Base-by-base conservation (phyloP, 2,113 vertebrate genomes). In the Dolichallabes microphthalmus region DNA sequence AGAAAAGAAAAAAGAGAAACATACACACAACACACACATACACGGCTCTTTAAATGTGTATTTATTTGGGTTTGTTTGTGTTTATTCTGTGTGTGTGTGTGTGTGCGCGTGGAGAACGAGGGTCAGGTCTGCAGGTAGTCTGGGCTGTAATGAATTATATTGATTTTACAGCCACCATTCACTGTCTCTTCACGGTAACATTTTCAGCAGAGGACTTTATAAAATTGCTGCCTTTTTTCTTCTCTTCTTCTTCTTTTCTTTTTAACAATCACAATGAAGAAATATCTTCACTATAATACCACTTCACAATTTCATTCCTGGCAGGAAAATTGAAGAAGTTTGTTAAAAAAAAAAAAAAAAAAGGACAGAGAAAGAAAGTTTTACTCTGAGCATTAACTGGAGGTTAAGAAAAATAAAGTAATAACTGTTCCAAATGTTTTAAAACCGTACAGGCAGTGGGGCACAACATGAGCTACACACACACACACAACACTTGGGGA, bases 111-210 rank as follows among this genome's bases (percentile, higher is more conserved):
- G n/a, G 3, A 82, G 87, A 87, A 83, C 19, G 30, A 85, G 88
- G 94, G 93, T 94, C 93, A 93, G 74, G 86, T 82, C 76, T 87
- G 88, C 86, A 93, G 91, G 88, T 91, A 92, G 90, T 90, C 91
- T 86, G 85, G 92, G 92, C 93, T 94, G 92, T 94, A 94, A 95
- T 95, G 93, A 95, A 95, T 93, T 93, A 90, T 95, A 95, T 95
- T 94, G 94, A 95, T 95, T 94, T 94, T 90, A 92, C 90, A 92
- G 92, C 89, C 91, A 89, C 90, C 90, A 94, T 93, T 94, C 93
- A 94, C 93, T 92, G 91, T 91, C 89, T 92, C 92, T 90, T 92
- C 60, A 63, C 88, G 84, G 92, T 82, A 92, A 91, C 92, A 93
- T 95, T 94, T 93, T 94, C 92, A 94, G 91, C 91, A 90, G 87